These are phyloP conservation scores for Trochalopteron elliotii DNA, from an alignment of 2,113 vertebrate genomes.

Conservation along the genomic window DNA sequence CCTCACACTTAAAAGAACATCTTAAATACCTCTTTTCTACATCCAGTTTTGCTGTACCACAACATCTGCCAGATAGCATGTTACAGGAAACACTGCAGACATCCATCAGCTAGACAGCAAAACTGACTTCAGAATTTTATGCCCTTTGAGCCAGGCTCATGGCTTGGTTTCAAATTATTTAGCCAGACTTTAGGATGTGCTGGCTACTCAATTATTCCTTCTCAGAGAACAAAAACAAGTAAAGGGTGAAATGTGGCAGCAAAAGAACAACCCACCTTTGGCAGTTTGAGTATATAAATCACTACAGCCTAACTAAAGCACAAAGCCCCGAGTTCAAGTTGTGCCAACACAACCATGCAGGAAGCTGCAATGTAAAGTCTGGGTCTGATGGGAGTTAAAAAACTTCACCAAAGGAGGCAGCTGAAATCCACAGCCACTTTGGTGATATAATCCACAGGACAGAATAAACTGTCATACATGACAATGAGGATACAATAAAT, in stretches of 20 bases:
- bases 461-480: background rate
- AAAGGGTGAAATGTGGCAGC: background rate
- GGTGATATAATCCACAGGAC: background rate
- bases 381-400: background rate
- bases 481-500: background rate
- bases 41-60: background rate
- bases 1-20: background rate
- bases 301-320: background rate
- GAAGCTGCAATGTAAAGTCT: background rate
- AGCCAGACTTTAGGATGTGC: background rate
- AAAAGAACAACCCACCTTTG: background rate
- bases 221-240: background rate
- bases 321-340: background rate
- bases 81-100: background rate
- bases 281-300: background rate
- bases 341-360: background rate
- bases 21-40: background rate
- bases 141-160: background rate
- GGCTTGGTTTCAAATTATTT: background rate
- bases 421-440: background rate
- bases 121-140: background rate
- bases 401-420: background rate
- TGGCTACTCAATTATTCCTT: background rate
- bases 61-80: background rate
- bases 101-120: background rate